Conservation (phyloP, 2,113 vertebrate species). For the Myotis davidii region DNA sequence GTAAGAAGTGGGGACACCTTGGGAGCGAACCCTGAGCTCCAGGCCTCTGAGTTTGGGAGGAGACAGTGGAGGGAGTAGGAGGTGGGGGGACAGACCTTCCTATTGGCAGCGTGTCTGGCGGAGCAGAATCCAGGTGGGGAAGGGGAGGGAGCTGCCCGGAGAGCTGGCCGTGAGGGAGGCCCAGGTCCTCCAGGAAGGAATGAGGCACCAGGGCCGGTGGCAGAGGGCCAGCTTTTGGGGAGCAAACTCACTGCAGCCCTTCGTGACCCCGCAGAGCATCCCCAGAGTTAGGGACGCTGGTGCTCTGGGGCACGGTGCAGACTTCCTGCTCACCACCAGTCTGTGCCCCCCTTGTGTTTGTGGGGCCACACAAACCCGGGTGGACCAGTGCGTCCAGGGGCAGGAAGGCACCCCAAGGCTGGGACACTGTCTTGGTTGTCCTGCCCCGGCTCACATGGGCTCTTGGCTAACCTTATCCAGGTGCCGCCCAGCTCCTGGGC, state of each 20-base stretch:
- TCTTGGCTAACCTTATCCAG: not conserved
- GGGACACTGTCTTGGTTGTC: not conserved
- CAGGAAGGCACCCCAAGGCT: not conserved
- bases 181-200: not conserved
- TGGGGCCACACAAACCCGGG: not conserved
- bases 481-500: rapidly evolving
- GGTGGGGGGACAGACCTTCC: not conserved
- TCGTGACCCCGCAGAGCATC: not conserved
- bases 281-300: not conserved
- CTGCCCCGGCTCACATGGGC: not conserved
- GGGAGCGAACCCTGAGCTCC: not conserved
- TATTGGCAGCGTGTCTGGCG: not conserved
- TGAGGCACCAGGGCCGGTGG: not conserved
- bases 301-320: not conserved
- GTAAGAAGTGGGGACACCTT: not conserved
- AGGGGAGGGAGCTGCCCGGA: too few relatives aligned
- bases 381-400: not conserved
- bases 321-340: not conserved
- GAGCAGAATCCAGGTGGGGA: not conserved
- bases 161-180: not conserved
- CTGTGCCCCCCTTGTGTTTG: not conserved
- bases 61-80: not conserved
- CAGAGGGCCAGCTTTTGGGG: not conserved
- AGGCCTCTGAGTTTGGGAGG: not conserved
- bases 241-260: not conserved